phyloP scores from a whole-genome alignment of 2,888 invertebrate genomes.

The Hirtodrosophila alboralis region DNA sequence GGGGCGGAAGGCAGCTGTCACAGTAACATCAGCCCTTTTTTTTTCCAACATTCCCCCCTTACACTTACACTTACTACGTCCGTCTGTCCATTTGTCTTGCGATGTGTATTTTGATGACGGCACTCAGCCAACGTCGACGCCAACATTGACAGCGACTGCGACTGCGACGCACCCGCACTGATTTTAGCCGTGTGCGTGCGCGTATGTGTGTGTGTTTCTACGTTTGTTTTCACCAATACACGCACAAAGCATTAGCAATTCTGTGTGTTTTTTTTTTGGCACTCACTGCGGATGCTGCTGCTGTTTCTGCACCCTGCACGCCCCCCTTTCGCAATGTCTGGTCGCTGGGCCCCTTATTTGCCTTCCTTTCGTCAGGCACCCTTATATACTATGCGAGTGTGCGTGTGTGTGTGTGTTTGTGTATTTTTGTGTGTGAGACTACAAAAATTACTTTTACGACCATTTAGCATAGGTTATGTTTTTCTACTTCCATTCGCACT shows the following conservation, averaged over 20 bases:
- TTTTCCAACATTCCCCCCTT: conserved; percentile 1
- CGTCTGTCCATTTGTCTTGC: conserved; percentile 14
- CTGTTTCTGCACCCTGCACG: conserved; percentile 27
- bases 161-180: conserved; percentile 64
- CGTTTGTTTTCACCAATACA: conserved; percentile 32
- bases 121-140: conserved; percentile 46
- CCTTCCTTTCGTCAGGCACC: conserved; percentile 57
- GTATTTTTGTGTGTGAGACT: conserved; percentile 32
- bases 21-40: conserved; percentile 38
- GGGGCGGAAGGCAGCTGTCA: conserved; percentile 24
- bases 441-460: conserved; percentile 68
- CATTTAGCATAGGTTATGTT: conserved; percentile 66
- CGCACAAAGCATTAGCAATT: conserved; percentile 45
- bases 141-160: conserved; percentile 3
- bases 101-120: conserved; percentile 64
- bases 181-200: conserved; percentile 44
- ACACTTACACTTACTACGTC: conserved; percentile 20
- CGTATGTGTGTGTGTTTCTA: conserved; percentile 11
- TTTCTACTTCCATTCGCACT: conserved; percentile 20
- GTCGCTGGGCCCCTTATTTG: conserved; percentile 56
- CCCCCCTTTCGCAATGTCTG: conserved; percentile 33
- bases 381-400: conserved; percentile 36
- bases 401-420: conserved; percentile 14
- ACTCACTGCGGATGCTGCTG: conserved; percentile 33
- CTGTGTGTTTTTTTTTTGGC: conserved; percentile 40